phyloP scores from a whole-genome alignment of 2,797 vertebrate species.

The Syngnathus rostellatus region DNA sequence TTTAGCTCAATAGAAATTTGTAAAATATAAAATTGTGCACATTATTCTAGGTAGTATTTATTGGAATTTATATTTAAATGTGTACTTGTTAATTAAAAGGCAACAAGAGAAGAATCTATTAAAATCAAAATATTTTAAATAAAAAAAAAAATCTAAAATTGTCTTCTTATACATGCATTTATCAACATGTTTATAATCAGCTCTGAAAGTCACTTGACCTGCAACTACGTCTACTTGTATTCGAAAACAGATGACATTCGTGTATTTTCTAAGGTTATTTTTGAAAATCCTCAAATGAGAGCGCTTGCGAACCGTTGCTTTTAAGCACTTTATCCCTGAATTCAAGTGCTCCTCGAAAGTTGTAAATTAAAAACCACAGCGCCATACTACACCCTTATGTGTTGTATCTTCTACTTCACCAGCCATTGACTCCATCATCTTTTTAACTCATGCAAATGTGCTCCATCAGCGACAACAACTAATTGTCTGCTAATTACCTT shows the following conservation, averaged over 20 bases:
- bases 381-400: neutral
- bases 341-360: neutral
- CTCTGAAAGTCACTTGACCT: neutral
- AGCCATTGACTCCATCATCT: conserved; percentile 37
- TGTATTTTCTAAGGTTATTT: neutral
- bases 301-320: neutral
- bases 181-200: neutral
- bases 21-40: neutral
- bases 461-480: conserved; percentile 8
- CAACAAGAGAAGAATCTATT: too few species aligned
- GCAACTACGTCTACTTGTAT: conserved; percentile 25
- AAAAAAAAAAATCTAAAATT: too few species aligned
- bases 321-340: neutral
- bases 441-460: conserved; percentile 33
- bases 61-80: too few species aligned
- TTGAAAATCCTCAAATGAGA: neutral
- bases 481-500: neutral
- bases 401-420: neutral
- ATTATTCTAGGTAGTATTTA: too few species aligned
- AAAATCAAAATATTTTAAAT: neutral
- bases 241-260: neutral
- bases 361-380: neutral
- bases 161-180: neutral
- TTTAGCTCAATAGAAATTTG: neutral
- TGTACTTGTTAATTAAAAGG: too few species aligned